Evolutionary conservation across 2,113 vertebrate species (phyloP), one percentile per base, ranked within the genome.

Genomic region (Cryptomyrus ogoouensis): DNA sequence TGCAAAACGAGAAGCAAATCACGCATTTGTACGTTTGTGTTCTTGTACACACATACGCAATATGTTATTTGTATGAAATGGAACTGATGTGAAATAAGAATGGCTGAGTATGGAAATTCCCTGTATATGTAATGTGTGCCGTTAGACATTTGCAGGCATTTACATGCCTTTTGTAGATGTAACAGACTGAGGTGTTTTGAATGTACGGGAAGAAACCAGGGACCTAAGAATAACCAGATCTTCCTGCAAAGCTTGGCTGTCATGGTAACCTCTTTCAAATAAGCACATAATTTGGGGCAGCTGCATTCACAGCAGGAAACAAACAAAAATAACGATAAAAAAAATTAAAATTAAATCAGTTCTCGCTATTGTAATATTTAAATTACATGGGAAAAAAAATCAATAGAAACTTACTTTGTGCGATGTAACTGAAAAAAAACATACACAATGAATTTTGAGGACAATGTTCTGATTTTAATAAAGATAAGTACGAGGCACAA

Each of bases 401-500:
- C 15, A 62, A 87, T 87, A 31, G 47, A 31, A 56, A 53, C 49
- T 46, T 24, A 35, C 85, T 84, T 47, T n/a, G 83, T 39, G 50
- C 27, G 39, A 52, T 2, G 21, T 8, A 83, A 56, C 56, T 52
- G 10, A 12, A 87, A 1, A 66, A 42, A 47, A 19, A 47, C 90
- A 13, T 31, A 88, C 80, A 91, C 39, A 90, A 42, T 89, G 47
- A 27, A 53, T 1, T 74, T 53, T 89, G 52, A 91, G 91, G 91
- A 93, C 49, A 93, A 91, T 91, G 80, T 53, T 87, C 77, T 89
- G 31, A 10, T 58, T 84, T 58, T 84, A 89, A 90, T 87, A 94
- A 93, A 95, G 90, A 91, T 92, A 31, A 94, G 88, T 92, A 94
- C 94, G 92, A 95, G 94, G 95, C 95, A 95, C 94, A 95, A 92